Evolutionary conservation across 2,113 vertebrate genomes (phyloP).

Genomic region (Eulemur macaco): DNA sequence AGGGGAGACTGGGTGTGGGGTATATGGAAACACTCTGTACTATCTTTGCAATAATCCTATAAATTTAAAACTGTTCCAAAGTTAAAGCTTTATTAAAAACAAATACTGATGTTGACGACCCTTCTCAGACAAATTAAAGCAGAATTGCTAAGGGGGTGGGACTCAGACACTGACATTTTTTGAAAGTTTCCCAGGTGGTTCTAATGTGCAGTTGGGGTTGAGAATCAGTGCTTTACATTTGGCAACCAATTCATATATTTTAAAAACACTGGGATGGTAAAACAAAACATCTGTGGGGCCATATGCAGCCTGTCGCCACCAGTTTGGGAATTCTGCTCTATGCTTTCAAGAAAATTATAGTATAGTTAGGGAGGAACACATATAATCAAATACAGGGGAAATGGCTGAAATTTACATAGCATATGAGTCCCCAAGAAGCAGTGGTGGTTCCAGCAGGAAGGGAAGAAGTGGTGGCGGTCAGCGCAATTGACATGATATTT

Average conservation of each 20-base stretch:
- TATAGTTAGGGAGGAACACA: not conserved
- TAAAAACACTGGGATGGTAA: conserved; percentile 44
- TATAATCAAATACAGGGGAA: not conserved
- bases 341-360: conserved; percentile 47
- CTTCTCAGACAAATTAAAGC: not conserved
- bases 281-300: conserved; percentile 64
- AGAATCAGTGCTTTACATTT: not conserved
- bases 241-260: conserved; percentile 27
- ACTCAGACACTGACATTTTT: not conserved
- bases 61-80: not conserved
- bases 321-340: conserved; percentile 36
- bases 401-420: not conserved
- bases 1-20: not conserved
- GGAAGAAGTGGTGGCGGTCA: not conserved
- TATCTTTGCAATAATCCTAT: not conserved
- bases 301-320: conserved; percentile 47
- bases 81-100: not conserved
- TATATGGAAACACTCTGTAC: not conserved
- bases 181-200: not conserved
- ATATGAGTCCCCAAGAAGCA: not conserved
- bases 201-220: not conserved
- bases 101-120: not conserved
- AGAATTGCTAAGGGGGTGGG: not conserved
- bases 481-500: not conserved
- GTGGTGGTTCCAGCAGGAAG: not conserved